Conservation (phyloP, 2,113 vertebrate genomes). For the Isurus oxyrinchus region DNA sequence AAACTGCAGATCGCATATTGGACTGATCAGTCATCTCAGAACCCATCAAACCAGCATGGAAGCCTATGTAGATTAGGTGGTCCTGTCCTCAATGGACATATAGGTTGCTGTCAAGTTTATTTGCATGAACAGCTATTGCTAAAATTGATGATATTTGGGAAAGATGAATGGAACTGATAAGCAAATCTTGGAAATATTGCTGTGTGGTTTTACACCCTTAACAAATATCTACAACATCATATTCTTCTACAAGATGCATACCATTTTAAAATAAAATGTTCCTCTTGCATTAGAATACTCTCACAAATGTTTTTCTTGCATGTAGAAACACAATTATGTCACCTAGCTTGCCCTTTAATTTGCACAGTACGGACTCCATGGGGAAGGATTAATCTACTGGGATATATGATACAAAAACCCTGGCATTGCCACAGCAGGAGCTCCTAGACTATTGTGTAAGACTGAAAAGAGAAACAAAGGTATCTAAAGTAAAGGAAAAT, state of each 20-base stretch:
- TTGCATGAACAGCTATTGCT: not conserved
- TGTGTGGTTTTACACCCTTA: not conserved
- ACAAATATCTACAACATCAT: not conserved
- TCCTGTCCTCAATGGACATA: not conserved
- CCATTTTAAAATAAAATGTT: not conserved
- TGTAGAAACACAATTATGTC: not conserved
- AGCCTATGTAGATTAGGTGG: not conserved
- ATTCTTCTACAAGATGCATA: not conserved
- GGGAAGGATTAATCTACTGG: not conserved
- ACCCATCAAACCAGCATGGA: too few species aligned
- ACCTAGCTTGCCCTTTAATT: not conserved
- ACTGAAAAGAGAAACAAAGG: not conserved
- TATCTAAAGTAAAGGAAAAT: not conserved
- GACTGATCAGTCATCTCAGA: too few species aligned
- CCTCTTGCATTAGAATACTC: not conserved
- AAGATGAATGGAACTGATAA: not conserved
- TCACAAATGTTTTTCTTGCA: not conserved
- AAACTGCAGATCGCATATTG: too few species aligned
- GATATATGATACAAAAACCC: not conserved
- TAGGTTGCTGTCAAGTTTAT: not conserved
- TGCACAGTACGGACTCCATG: not conserved
- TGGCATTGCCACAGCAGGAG: not conserved
- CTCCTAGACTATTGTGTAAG: not conserved
- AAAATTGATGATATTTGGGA: not conserved
- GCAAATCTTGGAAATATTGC: not conserved